These are phyloP conservation scores for Eristalinus sepulchralis DNA, from an alignment of 2,888 invertebrate genomes.

Conservation along the genomic window DNA sequence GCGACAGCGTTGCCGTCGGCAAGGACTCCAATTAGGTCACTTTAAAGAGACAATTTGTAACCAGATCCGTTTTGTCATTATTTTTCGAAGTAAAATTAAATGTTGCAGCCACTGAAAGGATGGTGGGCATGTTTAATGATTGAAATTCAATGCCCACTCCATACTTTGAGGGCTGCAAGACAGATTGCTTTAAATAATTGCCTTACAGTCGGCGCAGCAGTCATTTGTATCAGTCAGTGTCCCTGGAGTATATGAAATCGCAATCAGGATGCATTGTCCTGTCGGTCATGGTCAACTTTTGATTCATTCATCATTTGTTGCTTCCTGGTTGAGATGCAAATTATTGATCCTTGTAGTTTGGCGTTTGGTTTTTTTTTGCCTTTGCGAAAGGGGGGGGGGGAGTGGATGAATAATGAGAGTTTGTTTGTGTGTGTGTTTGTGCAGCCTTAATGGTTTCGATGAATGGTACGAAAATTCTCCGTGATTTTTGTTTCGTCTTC, in stretches of 20 bases:
- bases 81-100: too few species aligned
- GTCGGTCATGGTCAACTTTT: background rate
- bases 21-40: too few species aligned
- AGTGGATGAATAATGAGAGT: too few species aligned
- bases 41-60: too few species aligned
- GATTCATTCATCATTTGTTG: slow-evolving; percentile 8
- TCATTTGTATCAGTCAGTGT: background rate
- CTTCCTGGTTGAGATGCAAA: background rate
- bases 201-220: background rate
- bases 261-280: slow-evolving; percentile 15
- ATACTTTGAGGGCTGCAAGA: background rate
- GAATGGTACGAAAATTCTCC: too few species aligned
- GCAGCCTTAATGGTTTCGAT: too few species aligned
- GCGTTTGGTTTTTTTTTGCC: background rate
- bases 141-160: background rate
- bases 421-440: too few species aligned
- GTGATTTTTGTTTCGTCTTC: too few species aligned
- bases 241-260: background rate
- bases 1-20: too few species aligned
- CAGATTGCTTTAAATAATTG: background rate
- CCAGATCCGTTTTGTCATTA: too few species aligned
- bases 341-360: background rate
- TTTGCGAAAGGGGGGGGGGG: too few species aligned
- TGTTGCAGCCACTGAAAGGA: too few species aligned
- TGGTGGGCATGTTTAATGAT: background rate